Conservation (phyloP, 2,113 vertebrate species). For the Paradoxurus hermaphroditus region DNA sequence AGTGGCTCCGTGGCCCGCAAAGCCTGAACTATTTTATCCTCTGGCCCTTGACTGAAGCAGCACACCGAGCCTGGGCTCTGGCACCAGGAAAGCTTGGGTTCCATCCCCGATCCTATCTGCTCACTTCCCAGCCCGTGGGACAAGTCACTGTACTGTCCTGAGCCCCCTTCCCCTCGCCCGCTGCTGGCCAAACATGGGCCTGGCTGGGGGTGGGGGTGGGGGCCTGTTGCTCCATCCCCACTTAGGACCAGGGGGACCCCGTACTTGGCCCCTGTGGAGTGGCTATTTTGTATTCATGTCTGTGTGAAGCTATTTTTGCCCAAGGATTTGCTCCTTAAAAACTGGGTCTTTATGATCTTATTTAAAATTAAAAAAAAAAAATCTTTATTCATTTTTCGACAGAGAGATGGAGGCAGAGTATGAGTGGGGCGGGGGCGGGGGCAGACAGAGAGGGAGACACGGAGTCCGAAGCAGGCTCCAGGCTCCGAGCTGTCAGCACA, state of each 20-base stretch:
- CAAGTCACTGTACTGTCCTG: not conserved
- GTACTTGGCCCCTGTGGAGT: not conserved
- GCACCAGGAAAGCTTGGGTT: not conserved
- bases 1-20: fast-evolving
- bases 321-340: not conserved
- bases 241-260: not conserved
- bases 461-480: too few relatives aligned
- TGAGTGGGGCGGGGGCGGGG: too few relatives aligned
- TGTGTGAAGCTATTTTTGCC: not conserved
- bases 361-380: too few relatives aligned
- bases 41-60: not conserved
- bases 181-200: not conserved
- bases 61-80: not conserved
- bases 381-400: too few relatives aligned
- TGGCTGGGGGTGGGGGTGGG: too few relatives aligned
- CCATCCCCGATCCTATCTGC: not conserved
- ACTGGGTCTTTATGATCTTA: not conserved
- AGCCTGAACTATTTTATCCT: not conserved
- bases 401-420: too few relatives aligned
- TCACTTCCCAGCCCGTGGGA: not conserved
- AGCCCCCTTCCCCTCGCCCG: not conserved
- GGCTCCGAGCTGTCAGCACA: too few relatives aligned
- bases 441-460: too few relatives aligned
- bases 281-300: not conserved
- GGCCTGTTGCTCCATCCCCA: not conserved